These are phyloP conservation scores for Aurelia aurita DNA, from an alignment of 30 jellyfish, hydroid and myxozoan genomes.

Conservation along the genomic window DNA sequence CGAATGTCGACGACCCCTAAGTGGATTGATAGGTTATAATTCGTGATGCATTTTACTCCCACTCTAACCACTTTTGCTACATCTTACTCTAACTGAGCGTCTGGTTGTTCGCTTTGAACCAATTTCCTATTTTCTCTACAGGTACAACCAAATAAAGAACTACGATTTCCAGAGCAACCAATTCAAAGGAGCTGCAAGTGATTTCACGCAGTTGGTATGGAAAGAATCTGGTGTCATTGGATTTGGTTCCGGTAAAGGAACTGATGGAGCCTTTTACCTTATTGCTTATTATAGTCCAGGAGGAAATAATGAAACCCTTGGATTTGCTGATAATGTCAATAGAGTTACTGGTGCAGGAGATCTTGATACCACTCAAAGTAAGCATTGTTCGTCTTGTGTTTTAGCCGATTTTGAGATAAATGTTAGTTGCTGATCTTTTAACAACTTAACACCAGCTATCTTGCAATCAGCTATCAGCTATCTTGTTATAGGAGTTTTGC, in stretches of 20 bases:
- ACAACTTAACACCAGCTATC: too few relatives aligned
- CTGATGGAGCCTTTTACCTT: conserved; percentile 83
- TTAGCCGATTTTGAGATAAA: too few relatives aligned
- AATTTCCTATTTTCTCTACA: neutral
- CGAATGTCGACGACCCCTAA: too few relatives aligned
- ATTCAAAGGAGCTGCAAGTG: conserved; percentile 96
- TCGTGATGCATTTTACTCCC: too few relatives aligned
- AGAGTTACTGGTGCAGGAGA: conserved; percentile 99
- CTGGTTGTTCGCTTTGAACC: too few relatives aligned
- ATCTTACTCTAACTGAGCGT: too few relatives aligned
- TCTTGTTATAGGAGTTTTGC: too few relatives aligned
- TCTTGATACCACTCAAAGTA: conserved; percentile 68
- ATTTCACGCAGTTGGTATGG: conserved; percentile 98
- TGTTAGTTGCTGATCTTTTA: too few relatives aligned
- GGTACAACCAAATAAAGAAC: conserved; percentile 97
- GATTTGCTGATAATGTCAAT: conserved; percentile 89
- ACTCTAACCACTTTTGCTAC: neutral
- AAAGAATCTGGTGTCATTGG: conserved; percentile 95
- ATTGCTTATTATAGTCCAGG: conserved; percentile 93
- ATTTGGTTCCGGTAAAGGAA: conserved; percentile 81
- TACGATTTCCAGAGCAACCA: conserved; percentile 90
- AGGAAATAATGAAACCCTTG: conserved; percentile 92
- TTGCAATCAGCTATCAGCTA: too few relatives aligned
- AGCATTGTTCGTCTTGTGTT: neutral
- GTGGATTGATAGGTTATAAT: too few relatives aligned